phyloP scores from a whole-genome alignment of 2,113 vertebrate genomes.

The Vidua macroura region DNA sequence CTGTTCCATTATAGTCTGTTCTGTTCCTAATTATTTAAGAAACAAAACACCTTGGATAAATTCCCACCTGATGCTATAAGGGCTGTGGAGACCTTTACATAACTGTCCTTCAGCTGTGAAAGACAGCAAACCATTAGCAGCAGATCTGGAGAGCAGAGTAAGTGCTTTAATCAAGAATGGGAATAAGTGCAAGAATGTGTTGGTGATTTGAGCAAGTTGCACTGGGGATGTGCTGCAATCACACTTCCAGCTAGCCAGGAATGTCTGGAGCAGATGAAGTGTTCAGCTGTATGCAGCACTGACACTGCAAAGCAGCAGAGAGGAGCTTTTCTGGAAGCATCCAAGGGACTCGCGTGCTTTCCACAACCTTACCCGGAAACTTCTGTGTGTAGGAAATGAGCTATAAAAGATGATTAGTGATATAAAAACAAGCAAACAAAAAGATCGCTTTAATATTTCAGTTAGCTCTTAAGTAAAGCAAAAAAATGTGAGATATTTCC shows the following conservation, averaged over 20 bases:
- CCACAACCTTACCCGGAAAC: neutral
- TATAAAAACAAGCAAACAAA: neutral
- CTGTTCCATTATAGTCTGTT: neutral
- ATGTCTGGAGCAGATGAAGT: neutral
- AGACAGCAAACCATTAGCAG: neutral
- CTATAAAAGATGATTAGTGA: neutral
- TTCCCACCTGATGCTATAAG: neutral
- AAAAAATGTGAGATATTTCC: constrained; percentile 38
- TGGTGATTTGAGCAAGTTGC: neutral
- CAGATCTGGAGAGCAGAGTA: neutral
- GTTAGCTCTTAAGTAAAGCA: neutral
- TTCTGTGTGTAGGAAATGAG: neutral
- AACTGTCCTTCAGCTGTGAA: neutral
- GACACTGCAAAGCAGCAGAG: neutral
- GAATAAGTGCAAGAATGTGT: neutral
- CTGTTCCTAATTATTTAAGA: constrained; percentile 9
- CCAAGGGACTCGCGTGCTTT: neutral
- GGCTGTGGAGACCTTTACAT: neutral
- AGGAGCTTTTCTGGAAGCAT: neutral
- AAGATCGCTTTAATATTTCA: constrained; percentile 6
- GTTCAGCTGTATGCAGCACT: neutral
- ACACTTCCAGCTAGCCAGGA: neutral
- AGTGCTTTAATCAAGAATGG: neutral
- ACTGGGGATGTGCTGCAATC: neutral
- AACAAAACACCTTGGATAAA: neutral